Evolutionary conservation across 2,797 vertebrate genomes (phyloP).

Genomic region (Xenops minutus): DNA sequence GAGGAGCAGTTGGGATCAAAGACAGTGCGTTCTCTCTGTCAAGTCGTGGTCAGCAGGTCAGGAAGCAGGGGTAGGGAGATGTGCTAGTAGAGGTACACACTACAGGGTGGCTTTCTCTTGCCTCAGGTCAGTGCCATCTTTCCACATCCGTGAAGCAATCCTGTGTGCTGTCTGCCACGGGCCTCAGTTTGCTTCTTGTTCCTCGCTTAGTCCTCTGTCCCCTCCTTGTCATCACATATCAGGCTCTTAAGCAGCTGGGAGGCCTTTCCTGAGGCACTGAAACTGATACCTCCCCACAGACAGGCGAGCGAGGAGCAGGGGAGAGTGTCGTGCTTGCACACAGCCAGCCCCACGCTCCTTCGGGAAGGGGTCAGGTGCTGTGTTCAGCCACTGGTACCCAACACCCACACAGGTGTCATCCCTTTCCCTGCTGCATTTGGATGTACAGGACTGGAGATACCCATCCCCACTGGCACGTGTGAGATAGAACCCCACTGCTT

Average conservation of each 20-base stretch:
- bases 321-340: neutral
- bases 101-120: neutral
- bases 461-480: accelerated
- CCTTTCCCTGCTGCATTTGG: neutral
- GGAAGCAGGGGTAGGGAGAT: accelerated
- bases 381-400: neutral
- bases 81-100: accelerated
- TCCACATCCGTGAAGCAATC: neutral
- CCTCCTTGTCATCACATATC: constrained; percentile 52
- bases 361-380: neutral
- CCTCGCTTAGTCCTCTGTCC: neutral
- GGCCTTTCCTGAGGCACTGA: constrained; percentile 43
- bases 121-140: accelerated
- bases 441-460: accelerated
- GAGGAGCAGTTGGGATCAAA: neutral
- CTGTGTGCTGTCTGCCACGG: neutral
- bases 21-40: neutral
- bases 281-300: neutral
- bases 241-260: constrained; percentile 59
- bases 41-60: accelerated
- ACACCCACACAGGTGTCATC: accelerated
- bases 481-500: neutral
- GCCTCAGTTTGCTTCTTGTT: neutral
- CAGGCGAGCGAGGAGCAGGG: neutral
- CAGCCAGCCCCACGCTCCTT: accelerated